Evolutionary conservation across 2,797 vertebrate species (phyloP).

Genomic region (Toxotes lorentzi): DNA sequence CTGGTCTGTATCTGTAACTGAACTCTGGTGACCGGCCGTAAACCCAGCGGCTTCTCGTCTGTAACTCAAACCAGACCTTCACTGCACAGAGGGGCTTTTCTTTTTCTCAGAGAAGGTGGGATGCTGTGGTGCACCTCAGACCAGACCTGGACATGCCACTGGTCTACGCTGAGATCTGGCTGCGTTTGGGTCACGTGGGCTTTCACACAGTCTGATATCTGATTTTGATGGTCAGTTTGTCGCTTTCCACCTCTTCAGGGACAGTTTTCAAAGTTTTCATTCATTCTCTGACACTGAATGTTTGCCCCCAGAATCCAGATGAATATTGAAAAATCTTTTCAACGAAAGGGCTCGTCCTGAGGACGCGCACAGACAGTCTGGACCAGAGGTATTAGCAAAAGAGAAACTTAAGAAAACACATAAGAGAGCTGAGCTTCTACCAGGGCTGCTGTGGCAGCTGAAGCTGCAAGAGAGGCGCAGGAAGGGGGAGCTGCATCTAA

Average conservation of each 20-base stretch:
- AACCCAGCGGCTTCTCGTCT: slow-evolving; percentile 26
- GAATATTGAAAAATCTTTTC: no score
- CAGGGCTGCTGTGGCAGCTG: no score
- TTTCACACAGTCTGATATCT: background rate
- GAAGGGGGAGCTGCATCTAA: no score
- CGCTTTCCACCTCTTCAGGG: background rate
- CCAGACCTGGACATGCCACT: background rate
- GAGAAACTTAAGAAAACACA: no score
- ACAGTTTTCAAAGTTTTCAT: background rate
- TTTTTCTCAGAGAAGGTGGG: slow-evolving; percentile 37
- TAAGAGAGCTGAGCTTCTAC: no score
- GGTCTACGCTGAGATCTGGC: background rate
- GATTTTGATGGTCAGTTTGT: background rate
- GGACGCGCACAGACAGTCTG: no score
- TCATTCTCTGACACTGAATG: no score
- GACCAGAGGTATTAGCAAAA: no score
- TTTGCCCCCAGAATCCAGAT: no score
- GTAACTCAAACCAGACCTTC: slow-evolving; percentile 53
- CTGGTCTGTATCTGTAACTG: slow-evolving; percentile 41
- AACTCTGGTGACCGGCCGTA: slow-evolving; percentile 41
- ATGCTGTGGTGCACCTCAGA: slow-evolving; percentile 27
- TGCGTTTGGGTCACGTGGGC: background rate
- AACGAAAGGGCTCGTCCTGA: no score
- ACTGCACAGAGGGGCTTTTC: slow-evolving; percentile 38
- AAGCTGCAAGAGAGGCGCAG: no score